Base-by-base conservation (phyloP, 2,113 vertebrate genomes). In the Rhinichthys klamathensis region DNA sequence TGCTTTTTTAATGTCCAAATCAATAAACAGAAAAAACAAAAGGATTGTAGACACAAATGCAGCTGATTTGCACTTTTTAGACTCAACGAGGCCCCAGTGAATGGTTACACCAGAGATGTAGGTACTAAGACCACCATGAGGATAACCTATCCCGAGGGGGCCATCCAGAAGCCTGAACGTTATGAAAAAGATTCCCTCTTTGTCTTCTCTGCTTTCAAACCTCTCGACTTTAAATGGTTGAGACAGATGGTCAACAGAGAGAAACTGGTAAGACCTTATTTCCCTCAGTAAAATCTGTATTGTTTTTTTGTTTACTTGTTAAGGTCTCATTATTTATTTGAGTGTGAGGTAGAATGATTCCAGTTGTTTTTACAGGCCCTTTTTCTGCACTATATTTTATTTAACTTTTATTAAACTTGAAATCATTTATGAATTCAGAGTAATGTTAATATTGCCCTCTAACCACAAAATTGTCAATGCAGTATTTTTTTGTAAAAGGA, bases 61-160 rank as follows among this genome's bases (percentile, higher is more conserved):
- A 16, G 23, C 21, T 35, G 32, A 46, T 76, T 54, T 80, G 30
- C 23, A 35, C 30, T 38, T 44, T 77, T 30, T 21, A 99, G 98
- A 93, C 93, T 99, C 90, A 99, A 99, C 88, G 96, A 97, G 1
- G 98, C 98, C 6, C 97, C 97, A 0, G 96, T 99, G 84, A 96
- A 90, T 69, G 97, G 97, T 82, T 98, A 96, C 84, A 92, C 94
- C 87, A 97, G 94, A 88, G 97, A 99, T 9, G 98, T 99, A 56
- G 98, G 98, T 89, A 95, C 95, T 93, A 99, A 98, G 93, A 99
- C 98, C 77, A 99, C 98, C 13, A 84, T 99, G 81, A 96, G 98
- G 90, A 99, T 99, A 88, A 99, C 98, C 1, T 99, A 99, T 90
- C 98, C 98, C 0, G 98, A 99, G 93, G 98, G 98, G 51, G 97